phyloP scores from a whole-genome alignment of 2,888 invertebrate genomes.

The Drosophila lacicola region DNA sequence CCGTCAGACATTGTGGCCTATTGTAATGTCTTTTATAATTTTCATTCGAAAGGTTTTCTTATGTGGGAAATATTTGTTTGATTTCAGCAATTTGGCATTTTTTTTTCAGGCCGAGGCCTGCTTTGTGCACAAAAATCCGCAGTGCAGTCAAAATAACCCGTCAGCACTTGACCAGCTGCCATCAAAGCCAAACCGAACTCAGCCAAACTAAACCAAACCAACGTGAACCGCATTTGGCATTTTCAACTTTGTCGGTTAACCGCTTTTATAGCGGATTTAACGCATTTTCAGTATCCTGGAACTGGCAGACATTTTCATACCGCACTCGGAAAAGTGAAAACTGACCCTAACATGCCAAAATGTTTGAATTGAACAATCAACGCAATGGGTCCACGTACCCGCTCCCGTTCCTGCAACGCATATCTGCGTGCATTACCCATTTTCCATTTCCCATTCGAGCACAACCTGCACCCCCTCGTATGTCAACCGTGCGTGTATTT shows the following conservation, averaged over 20 bases:
- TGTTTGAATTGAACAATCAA: constrained; percentile 60
- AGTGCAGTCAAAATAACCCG: constrained; percentile 21
- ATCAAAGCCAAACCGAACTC: constrained; percentile 23
- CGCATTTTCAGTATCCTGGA: constrained; percentile 51
- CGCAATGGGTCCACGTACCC: not conserved
- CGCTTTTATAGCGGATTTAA: constrained; percentile 71
- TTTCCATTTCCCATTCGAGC: not conserved
- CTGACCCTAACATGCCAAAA: constrained; percentile 60
- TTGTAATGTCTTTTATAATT: not conserved
- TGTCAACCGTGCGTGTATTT: constrained; percentile 57
- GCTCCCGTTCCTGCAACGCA: constrained; percentile 10
- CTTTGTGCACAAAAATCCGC: constrained; percentile 21
- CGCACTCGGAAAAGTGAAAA: constrained; percentile 39
- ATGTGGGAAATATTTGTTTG: not conserved
- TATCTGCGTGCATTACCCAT: constrained; percentile 47
- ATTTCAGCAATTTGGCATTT: constrained; percentile 1
- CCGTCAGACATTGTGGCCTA: constrained; percentile 23
- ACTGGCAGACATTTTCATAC: constrained; percentile 12
- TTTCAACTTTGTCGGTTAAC: constrained; percentile 74
- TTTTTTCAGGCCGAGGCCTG: constrained; percentile 13
- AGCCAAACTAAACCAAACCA: constrained; percentile 24
- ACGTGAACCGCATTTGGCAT: constrained; percentile 67
- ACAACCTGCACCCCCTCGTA: constrained; percentile 19
- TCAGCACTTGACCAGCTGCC: constrained; percentile 29
- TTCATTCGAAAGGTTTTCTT: constrained; percentile 6